Percentiles rank a stretch among this genome's conserved stretches.
phyloP scores from a whole-genome alignment of 2,888 invertebrate genomes.

The Neoaliturus tenellus region DNA sequence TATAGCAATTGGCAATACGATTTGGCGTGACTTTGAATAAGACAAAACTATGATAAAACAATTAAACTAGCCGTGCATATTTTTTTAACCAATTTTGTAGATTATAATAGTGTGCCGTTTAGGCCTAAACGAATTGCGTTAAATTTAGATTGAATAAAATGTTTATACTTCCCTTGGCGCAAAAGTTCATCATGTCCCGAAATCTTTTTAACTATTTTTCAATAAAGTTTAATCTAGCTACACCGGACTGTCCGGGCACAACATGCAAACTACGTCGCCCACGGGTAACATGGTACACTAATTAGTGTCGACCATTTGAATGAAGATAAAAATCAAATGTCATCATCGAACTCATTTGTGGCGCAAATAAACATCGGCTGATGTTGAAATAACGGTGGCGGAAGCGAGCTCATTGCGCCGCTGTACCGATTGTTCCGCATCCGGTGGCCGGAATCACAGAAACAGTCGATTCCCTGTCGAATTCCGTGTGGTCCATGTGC shows the following conservation, averaged over 20 bases:
- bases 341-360: not conserved
- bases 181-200: too few relatives aligned
- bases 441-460: conserved; percentile 55
- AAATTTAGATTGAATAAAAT: too few relatives aligned
- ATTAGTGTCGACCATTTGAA: not conserved
- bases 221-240: too few relatives aligned
- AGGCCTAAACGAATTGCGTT: too few relatives aligned
- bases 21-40: too few relatives aligned
- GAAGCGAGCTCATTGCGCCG: conserved; percentile 35
- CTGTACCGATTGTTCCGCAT: conserved; percentile 46
- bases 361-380: conserved; percentile 30
- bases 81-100: too few relatives aligned
- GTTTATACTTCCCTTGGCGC: too few relatives aligned
- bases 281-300: not conserved
- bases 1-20: too few relatives aligned
- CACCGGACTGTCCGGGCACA: not conserved
- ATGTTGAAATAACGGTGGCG: conserved; percentile 48
- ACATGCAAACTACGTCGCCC: not conserved
- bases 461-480: conserved; percentile 33
- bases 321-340: conserved; percentile 18
- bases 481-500: not conserved
- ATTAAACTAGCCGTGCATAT: too few relatives aligned
- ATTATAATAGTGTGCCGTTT: too few relatives aligned
- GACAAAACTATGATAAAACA: too few relatives aligned
- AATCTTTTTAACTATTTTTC: too few relatives aligned